Conservation (phyloP, 2,113 vertebrate species). For the Protomyctophum bolini region DNA sequence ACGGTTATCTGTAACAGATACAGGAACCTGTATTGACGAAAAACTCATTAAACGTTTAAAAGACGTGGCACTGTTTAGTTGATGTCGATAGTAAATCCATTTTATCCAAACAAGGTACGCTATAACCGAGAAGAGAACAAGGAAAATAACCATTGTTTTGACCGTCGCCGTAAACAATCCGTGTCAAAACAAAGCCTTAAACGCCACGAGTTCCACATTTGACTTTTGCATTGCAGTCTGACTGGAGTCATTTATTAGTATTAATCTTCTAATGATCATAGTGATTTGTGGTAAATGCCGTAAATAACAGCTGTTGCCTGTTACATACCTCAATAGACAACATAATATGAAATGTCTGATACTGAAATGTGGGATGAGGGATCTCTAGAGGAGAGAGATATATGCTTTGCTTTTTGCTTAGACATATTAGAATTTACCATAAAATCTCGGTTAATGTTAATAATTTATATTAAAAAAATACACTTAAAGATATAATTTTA, state of each 20-base stretch:
- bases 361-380: too few species aligned
- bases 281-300: neutral
- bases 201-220: slow-evolving; percentile 60
- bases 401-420: neutral
- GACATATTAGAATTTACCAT: neutral
- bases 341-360: too few species aligned
- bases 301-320: neutral
- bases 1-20: neutral
- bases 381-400: too few species aligned
- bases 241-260: neutral
- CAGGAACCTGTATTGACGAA: neutral
- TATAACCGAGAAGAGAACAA: slow-evolving; percentile 44
- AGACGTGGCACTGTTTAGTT: slow-evolving; percentile 18
- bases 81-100: slow-evolving; percentile 57
- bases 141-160: slow-evolving; percentile 72
- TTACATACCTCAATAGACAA: neutral
- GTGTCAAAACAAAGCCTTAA: slow-evolving; percentile 49
- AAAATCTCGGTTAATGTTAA: neutral
- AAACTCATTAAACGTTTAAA: slow-evolving; percentile 25
- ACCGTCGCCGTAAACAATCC: slow-evolving; percentile 66
- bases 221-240: neutral
- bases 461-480: neutral
- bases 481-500: neutral
- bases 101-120: slow-evolving; percentile 61
- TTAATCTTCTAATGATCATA: neutral